phyloP scores from a whole-genome alignment of 2,113 vertebrate genomes.

The Sigmodon hispidus region DNA sequence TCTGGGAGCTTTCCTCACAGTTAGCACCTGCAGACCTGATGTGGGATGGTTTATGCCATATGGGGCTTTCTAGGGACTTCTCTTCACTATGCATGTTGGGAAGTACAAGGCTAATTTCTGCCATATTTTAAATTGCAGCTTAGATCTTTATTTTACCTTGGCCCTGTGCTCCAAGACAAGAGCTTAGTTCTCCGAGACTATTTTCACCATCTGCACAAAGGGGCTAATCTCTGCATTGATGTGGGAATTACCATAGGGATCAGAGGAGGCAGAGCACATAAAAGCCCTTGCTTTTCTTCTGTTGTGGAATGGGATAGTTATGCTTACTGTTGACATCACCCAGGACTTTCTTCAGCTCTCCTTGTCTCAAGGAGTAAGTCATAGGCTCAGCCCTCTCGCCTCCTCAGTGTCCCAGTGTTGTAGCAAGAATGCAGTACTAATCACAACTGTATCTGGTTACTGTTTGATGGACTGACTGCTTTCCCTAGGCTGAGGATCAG shows the following conservation, averaged over 20 bases:
- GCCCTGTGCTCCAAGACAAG: not conserved
- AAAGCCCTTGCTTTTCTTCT: not conserved
- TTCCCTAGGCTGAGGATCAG: not conserved
- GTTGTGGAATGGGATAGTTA: not conserved
- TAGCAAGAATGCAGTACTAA: not conserved
- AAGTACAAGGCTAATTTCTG: conserved; percentile 35
- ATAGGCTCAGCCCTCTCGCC: not conserved
- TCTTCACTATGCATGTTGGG: not conserved
- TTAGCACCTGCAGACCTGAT: not conserved
- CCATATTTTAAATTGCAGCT: conserved; percentile 36
- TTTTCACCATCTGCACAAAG: conserved; percentile 1
- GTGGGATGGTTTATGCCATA: not conserved
- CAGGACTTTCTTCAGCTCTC: not conserved
- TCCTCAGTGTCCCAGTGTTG: not conserved
- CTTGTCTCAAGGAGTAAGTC: not conserved
- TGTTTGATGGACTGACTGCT: not conserved
- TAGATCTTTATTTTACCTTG: conserved; percentile 5
- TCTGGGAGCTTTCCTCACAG: not conserved
- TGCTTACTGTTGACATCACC: not conserved
- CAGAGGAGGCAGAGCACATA: not conserved
- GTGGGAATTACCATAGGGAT: not conserved
- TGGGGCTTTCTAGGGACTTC: not conserved
- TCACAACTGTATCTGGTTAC: not conserved
- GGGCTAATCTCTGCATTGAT: not conserved
- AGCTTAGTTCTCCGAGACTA: not conserved